Conservation (phyloP, 2,797 vertebrate species). For the Amblyopsis hoosieri region DNA sequence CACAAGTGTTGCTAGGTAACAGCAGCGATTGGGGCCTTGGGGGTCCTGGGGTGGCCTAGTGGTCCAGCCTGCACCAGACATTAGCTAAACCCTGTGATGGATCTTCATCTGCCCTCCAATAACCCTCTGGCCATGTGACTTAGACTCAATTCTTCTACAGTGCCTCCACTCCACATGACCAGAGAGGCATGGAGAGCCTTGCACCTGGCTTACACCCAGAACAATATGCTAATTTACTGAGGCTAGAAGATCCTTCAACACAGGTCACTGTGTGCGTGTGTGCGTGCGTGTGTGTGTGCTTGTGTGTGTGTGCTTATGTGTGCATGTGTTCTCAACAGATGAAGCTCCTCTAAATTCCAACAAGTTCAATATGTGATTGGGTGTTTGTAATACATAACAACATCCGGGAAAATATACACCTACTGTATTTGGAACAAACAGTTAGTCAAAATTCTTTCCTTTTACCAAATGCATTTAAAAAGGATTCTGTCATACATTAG, state of each 20-base stretch:
- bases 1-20: slow-evolving; percentile 85
- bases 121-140: slow-evolving; percentile 48
- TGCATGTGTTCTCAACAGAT: not conserved
- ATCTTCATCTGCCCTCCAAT: slow-evolving; percentile 62
- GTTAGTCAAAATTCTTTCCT: not conserved
- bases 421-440: not conserved
- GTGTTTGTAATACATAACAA: not conserved
- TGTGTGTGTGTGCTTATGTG: not conserved
- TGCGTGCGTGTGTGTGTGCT: no score
- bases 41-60: slow-evolving; percentile 72
- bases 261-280: not conserved
- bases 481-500: slow-evolving; percentile 22
- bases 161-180: slow-evolving; percentile 19
- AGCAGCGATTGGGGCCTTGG: slow-evolving; percentile 67
- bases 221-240: slow-evolving; percentile 3
- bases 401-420: not conserved
- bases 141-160: slow-evolving; percentile 19
- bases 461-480: slow-evolving; percentile 23
- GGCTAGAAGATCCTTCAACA: not conserved
- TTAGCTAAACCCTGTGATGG: slow-evolving; percentile 54
- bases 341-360: not conserved
- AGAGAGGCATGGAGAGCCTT: slow-evolving; percentile 18
- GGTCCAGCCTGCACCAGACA: slow-evolving; percentile 56
- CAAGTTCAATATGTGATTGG: not conserved
- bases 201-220: not conserved